Conservation (phyloP, 2,797 vertebrate genomes). For the Menidia menidia region DNA sequence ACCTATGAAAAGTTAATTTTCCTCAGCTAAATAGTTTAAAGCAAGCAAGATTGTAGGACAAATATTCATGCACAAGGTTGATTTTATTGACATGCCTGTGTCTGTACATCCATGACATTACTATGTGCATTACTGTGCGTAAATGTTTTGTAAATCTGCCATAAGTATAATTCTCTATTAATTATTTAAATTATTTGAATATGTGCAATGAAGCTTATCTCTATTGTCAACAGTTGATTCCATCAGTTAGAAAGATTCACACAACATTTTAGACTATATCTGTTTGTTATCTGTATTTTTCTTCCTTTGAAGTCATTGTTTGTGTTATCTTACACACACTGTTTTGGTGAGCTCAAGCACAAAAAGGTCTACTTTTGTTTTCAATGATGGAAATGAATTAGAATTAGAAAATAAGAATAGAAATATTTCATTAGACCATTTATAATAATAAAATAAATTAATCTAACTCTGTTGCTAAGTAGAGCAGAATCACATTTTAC, state of each 20-base stretch:
- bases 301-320: conserved; percentile 8
- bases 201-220: conserved; percentile 28
- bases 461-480: not conserved
- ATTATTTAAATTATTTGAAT: conserved; percentile 12
- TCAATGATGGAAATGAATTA: not conserved
- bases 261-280: conserved; percentile 8
- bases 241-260: conserved; percentile 48
- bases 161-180: conserved; percentile 28
- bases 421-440: not conserved
- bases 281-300: not conserved
- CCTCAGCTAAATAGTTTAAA: conserved; percentile 40
- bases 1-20: conserved; percentile 17
- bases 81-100: not conserved
- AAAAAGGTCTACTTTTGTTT: not conserved
- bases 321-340: conserved; percentile 6
- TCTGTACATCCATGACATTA: not conserved
- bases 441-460: not conserved
- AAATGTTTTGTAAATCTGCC: conserved; percentile 31
- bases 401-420: not conserved
- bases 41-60: conserved; percentile 25
- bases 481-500: not conserved
- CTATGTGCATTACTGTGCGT: not conserved
- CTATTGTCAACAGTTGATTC: conserved; percentile 32
- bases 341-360: not conserved
- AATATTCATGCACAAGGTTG: conserved; percentile 24